A percentile compares a stretch with the other conserved stretches of the same genome.
Evolutionary conservation across 2,113 vertebrate genomes (phyloP).

Genomic region (Polypterus bichir): DNA sequence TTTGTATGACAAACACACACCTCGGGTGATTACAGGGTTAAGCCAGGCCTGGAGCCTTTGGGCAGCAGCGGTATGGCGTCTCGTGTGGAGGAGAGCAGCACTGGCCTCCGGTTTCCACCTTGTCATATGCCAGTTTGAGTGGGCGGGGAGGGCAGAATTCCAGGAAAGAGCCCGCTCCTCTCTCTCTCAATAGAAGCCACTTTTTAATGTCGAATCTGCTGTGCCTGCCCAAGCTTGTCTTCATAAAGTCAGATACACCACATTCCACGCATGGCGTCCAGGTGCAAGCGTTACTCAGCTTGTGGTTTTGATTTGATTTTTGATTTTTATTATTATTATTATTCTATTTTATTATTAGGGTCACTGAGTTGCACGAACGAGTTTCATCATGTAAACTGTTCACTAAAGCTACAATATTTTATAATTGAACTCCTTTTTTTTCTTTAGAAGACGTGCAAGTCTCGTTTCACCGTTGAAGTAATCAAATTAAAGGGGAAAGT

Average conservation of each 20-base stretch:
- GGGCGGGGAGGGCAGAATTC: too few relatives aligned
- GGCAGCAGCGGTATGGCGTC: too few relatives aligned
- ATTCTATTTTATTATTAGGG: background rate
- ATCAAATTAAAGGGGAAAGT: too few relatives aligned
- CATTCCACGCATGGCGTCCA: background rate
- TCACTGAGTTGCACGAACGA: background rate
- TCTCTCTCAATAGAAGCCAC: too few relatives aligned
- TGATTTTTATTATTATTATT: background rate
- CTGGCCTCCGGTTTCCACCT: too few relatives aligned
- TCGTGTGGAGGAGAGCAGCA: too few relatives aligned
- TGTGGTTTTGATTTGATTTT: constrained; percentile 3
- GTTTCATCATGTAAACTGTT: background rate
- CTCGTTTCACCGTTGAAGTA: too few relatives aligned
- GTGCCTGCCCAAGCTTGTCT: background rate
- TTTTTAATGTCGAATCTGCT: background rate
- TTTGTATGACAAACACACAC: too few relatives aligned
- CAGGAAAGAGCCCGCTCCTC: too few relatives aligned
- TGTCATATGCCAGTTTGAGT: background rate
- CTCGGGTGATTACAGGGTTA: too few relatives aligned
- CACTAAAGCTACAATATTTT: background rate
- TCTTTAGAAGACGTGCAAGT: too few relatives aligned
- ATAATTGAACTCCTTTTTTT: background rate
- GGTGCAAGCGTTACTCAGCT: constrained; percentile 3
- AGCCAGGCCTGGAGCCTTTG: too few relatives aligned
- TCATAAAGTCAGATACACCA: background rate